Conservation (phyloP, 2,113 vertebrate genomes). For the Tachycineta bicolor region DNA sequence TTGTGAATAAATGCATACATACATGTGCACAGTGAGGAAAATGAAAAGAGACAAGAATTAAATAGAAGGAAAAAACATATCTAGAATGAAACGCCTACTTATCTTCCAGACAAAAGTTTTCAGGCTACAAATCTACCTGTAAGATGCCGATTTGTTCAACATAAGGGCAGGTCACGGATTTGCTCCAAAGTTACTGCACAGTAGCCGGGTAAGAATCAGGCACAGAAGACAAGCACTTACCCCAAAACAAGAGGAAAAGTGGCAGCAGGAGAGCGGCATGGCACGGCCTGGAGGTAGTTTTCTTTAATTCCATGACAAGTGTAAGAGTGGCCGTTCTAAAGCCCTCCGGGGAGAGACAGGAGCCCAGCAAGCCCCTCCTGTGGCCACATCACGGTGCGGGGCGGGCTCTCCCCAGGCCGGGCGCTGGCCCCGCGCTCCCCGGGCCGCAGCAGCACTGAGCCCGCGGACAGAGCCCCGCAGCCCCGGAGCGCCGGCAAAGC, state of each 20-base stretch:
- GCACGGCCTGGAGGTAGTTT: constrained; percentile 58
- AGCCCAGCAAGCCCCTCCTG: not conserved
- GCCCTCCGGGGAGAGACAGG: not conserved
- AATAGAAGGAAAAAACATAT: not conserved
- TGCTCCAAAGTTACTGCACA: not conserved
- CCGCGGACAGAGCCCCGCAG: constrained; percentile 52
- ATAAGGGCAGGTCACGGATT: not conserved
- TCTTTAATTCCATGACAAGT: constrained; percentile 75
- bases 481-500: constrained; percentile 56
- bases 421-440: not conserved
- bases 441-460: constrained; percentile 6
- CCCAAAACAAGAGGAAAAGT: constrained; percentile 74
- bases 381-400: not conserved
- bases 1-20: not conserved
- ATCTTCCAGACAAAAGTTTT: not conserved
- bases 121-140: not conserved
- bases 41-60: not conserved
- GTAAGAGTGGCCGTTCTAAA: not conserved
- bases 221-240: constrained; percentile 49
- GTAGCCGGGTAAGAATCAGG: not conserved
- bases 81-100: not conserved
- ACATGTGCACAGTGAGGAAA: not conserved
- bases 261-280: constrained; percentile 71
- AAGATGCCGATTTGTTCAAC: not conserved
- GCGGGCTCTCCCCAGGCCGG: not conserved